Evolutionary conservation across 2,888 invertebrate species (phyloP).

Genomic region (Nipponacmea schrenckii): DNA sequence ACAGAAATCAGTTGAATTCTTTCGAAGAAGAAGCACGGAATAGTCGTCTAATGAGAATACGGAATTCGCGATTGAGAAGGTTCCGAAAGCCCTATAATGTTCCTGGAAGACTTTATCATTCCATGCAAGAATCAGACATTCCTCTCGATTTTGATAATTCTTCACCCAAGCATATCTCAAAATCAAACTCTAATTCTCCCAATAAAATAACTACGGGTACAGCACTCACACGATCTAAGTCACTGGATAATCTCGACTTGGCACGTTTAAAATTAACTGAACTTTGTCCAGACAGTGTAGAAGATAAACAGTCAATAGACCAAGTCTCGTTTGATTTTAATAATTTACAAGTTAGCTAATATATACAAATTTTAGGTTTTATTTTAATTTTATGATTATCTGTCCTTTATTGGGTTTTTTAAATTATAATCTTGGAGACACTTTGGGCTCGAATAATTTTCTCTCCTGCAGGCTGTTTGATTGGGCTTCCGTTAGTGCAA

Average conservation of each 20-base stretch:
- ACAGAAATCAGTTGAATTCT: slow-evolving; percentile 31
- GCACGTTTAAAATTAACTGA: slow-evolving; percentile 46
- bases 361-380: neutral
- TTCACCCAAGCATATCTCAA: slow-evolving; percentile 39
- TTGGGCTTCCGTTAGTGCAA: too few relatives aligned
- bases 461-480: too few relatives aligned
- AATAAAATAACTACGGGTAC: slow-evolving; percentile 38
- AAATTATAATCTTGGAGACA: too few relatives aligned
- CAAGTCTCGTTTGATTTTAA: slow-evolving; percentile 51
- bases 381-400: neutral
- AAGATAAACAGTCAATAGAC: slow-evolving; percentile 51
- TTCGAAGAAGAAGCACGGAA: slow-evolving; percentile 33
- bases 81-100: slow-evolving; percentile 57
- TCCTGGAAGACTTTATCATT: slow-evolving; percentile 53
- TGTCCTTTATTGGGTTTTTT: too few relatives aligned
- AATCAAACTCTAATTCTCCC: slow-evolving; percentile 52
- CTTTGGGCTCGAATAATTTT: too few relatives aligned
- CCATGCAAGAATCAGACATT: slow-evolving; percentile 46
- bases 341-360: slow-evolving; percentile 47
- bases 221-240: slow-evolving; percentile 55
- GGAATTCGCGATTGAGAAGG: slow-evolving; percentile 31
- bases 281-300: slow-evolving; percentile 26
- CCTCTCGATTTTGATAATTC: slow-evolving; percentile 29
- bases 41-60: slow-evolving; percentile 36
- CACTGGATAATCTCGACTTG: slow-evolving; percentile 59